Evolutionary conservation across 2,888 invertebrate species (phyloP).

Genomic region (Alsophila aescularia): DNA sequence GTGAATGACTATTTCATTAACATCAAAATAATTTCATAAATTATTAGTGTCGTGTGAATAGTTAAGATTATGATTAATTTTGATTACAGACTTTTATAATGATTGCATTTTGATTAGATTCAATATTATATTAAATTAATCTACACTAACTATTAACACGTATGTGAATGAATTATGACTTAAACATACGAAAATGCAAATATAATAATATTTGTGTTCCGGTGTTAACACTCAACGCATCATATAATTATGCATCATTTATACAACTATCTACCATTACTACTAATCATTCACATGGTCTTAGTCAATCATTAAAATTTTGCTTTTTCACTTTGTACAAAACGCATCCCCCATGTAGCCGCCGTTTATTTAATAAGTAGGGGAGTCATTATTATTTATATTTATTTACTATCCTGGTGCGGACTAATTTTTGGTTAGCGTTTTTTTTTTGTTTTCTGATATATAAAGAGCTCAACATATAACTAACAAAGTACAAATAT

Average conservation of each 20-base stretch:
- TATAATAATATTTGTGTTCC: neutral
- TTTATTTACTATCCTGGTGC: constrained; percentile 22
- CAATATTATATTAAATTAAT: neutral
- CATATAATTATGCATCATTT: neutral
- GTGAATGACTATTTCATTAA: constrained; percentile 76
- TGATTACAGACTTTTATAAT: neutral
- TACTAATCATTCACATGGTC: constrained; percentile 10
- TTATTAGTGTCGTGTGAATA: neutral
- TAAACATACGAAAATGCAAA: neutral
- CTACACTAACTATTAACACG: constrained; percentile 1
- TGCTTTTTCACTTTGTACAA: constrained; percentile 18
- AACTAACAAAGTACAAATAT: too few species aligned
- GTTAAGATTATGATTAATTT: neutral
- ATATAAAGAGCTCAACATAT: too few species aligned
- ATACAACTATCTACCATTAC: neutral
- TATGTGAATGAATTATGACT: neutral
- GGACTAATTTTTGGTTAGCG: constrained; percentile 33
- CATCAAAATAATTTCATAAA: too few species aligned
- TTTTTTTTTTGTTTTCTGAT: neutral
- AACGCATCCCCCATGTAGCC: neutral
- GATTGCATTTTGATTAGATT: neutral
- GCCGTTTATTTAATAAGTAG: too few species aligned
- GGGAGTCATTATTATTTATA: constrained; percentile 2
- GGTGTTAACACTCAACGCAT: neutral
- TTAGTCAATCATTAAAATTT: constrained; percentile 3